Conservation (phyloP, 2,888 invertebrate species). For the Tenthredo distinguenda region DNA sequence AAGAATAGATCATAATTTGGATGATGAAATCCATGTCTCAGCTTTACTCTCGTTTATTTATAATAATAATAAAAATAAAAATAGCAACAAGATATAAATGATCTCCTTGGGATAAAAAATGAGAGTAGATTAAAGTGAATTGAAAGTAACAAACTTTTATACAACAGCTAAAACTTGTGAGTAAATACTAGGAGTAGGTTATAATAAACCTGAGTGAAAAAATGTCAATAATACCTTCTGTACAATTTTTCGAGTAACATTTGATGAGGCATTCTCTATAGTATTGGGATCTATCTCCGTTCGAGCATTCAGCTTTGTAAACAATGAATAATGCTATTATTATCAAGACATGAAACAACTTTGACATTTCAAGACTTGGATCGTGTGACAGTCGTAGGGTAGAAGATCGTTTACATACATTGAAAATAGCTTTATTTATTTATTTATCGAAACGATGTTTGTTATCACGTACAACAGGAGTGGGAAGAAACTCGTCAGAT, state of each 20-base stretch:
- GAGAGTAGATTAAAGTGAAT: neutral
- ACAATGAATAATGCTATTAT: constrained; percentile 31
- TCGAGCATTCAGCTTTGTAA: constrained; percentile 61
- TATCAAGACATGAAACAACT: neutral
- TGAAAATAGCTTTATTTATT: constrained; percentile 18
- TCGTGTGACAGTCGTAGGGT: constrained; percentile 54
- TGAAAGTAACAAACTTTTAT: neutral
- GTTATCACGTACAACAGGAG: constrained; percentile 92
- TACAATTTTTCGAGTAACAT: constrained; percentile 79
- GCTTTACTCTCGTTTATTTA: neutral
- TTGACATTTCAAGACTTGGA: constrained; percentile 50
- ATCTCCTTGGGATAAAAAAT: neutral
- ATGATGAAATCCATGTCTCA: neutral
- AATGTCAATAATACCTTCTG: constrained; percentile 76
- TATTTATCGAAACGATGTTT: constrained; percentile 82
- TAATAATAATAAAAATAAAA: constrained; percentile 39
- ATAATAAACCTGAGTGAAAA: constrained; percentile 45
- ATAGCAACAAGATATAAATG: neutral
- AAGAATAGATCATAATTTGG: constrained; percentile 1
- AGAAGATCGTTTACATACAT: constrained; percentile 53
- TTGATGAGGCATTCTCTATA: constrained; percentile 80
- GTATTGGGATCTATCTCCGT: constrained; percentile 81
- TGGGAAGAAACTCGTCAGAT: constrained; percentile 79
- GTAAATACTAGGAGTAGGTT: constrained; percentile 62
- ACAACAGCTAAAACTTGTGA: constrained; percentile 43